These are phyloP conservation scores for Poecilia latipinna DNA, from an alignment of 2,113 vertebrate genomes.

Conservation along the genomic window DNA sequence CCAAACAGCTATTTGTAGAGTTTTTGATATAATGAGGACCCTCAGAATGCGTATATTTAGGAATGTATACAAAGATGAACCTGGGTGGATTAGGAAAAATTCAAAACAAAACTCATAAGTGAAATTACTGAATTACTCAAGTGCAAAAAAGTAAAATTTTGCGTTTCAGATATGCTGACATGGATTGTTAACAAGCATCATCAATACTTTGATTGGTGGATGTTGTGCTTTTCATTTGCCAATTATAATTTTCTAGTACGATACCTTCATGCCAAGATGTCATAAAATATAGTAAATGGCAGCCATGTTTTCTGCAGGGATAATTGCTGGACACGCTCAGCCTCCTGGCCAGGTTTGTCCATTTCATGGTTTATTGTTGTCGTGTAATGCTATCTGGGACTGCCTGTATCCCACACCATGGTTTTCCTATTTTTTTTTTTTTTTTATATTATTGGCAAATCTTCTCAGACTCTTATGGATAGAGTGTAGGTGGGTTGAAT, in stretches of 20 bases:
- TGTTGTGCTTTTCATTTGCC: background rate
- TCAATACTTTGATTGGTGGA: background rate
- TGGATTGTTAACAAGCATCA: background rate
- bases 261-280: background rate
- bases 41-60: too few species aligned
- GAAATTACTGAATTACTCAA: too few species aligned
- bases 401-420: background rate
- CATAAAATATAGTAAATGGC: constrained; percentile 1
- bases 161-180: background rate
- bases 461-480: background rate
- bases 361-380: background rate
- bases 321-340: constrained; percentile 11
- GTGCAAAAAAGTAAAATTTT: too few species aligned
- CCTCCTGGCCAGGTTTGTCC: background rate
- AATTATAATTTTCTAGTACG: background rate
- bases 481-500: background rate
- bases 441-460: too few species aligned
- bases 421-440: background rate
- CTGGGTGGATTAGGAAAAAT: too few species aligned
- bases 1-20: too few species aligned
- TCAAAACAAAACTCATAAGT: too few species aligned
- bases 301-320: constrained; percentile 13
- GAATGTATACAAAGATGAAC: too few species aligned
- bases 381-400: background rate
- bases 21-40: too few species aligned